Percentiles rank a stretch among this genome's conserved stretches.
Evolutionary conservation across 92 coral and sea anemone genomes (phyloP).

Genomic region (Actinostola sp.): DNA sequence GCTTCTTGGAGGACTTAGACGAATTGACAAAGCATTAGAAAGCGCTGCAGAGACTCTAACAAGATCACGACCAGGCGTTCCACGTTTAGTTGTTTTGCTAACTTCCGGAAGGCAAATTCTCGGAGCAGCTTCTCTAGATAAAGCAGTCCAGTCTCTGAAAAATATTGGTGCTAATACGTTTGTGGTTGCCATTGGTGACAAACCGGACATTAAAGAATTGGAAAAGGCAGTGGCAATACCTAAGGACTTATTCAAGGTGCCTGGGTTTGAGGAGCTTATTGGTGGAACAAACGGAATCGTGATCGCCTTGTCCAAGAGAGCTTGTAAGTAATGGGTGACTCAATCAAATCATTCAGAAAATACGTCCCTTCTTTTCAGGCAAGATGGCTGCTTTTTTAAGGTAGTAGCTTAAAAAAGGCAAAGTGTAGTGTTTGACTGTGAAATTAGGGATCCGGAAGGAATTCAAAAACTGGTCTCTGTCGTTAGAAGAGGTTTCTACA

Average conservation of each 20-base stretch:
- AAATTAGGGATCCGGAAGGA: too few species aligned
- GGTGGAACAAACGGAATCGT: slow-evolving; percentile 10
- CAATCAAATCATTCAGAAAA: too few species aligned
- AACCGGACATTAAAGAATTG: slow-evolving; percentile 29
- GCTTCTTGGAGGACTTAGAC: slow-evolving; percentile 41
- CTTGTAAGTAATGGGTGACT: too few species aligned
- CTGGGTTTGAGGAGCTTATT: slow-evolving; percentile 37
- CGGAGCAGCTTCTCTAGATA: slow-evolving; percentile 35
- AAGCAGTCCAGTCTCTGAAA: slow-evolving; percentile 53
- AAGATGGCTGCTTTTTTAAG: too few species aligned
- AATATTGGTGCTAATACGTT: slow-evolving; percentile 67
- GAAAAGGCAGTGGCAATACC: slow-evolving; percentile 5
- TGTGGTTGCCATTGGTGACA: slow-evolving; percentile 76
- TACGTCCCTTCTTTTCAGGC: too few species aligned
- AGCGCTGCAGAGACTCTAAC: slow-evolving; percentile 38
- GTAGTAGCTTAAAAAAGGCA: too few species aligned
- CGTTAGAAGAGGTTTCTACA: too few species aligned
- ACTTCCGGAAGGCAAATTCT: slow-evolving; percentile 51
- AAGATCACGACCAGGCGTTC: slow-evolving; percentile 58
- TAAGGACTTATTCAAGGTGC: slow-evolving; percentile 34
- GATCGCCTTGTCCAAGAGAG: slow-evolving; percentile 7
- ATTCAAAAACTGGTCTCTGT: too few species aligned
- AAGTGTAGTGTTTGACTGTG: too few species aligned
- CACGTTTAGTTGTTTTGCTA: slow-evolving; percentile 60
- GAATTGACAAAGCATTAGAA: slow-evolving; percentile 62